Evolutionary conservation across 2,888 invertebrate genomes (phyloP).

Genomic region (Notodonta ziczac): DNA sequence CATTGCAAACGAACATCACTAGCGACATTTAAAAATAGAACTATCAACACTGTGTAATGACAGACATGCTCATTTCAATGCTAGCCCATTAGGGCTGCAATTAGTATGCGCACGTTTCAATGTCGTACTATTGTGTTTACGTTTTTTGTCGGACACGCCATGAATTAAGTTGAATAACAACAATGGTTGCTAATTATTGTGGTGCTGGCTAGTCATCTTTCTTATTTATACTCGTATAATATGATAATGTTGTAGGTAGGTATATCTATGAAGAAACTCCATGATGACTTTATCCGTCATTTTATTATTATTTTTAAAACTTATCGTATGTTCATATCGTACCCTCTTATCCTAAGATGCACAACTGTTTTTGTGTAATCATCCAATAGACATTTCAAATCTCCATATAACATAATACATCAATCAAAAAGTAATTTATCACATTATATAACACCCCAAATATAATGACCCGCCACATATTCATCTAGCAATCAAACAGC

Average conservation of each 20-base stretch:
- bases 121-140: constrained; percentile 17
- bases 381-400: not conserved
- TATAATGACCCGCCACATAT: constrained; percentile 6
- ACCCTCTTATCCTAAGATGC: too few species aligned
- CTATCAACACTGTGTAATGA: constrained; percentile 10
- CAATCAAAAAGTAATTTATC: constrained; percentile 5
- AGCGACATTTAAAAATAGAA: constrained; percentile 24
- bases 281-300: too few species aligned
- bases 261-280: too few species aligned
- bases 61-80: constrained; percentile 18
- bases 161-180: not conserved
- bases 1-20: constrained; percentile 19
- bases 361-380: too few species aligned
- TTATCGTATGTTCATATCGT: too few species aligned
- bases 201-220: not conserved
- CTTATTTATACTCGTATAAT: too few species aligned
- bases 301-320: too few species aligned
- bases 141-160: not conserved
- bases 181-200: not conserved
- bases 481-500: constrained; percentile 23
- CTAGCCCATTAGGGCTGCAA: constrained; percentile 18
- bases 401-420: not conserved
- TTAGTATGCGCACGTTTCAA: constrained; percentile 20
- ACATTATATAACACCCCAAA: constrained; percentile 19
- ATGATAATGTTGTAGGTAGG: too few species aligned